A percentile compares a stretch with the other conserved stretches of the same genome.
Conservation (phyloP, 2,888 invertebrate species). For the Pheosia gnoma region DNA sequence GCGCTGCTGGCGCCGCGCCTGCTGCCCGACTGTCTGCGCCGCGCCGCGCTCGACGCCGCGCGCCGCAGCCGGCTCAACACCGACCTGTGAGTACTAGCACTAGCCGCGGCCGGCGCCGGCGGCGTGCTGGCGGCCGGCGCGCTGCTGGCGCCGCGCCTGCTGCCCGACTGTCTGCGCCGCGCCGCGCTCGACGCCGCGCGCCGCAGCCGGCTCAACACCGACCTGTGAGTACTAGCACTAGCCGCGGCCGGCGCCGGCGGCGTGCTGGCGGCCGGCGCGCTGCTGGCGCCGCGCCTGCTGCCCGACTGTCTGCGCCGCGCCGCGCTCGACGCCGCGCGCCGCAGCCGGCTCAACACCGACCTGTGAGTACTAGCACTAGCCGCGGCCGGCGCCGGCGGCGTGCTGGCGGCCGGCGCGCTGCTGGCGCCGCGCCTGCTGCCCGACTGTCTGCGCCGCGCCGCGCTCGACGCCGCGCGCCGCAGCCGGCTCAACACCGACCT, state of each 20-base stretch:
- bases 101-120: slow-evolving; percentile 27
- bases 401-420: slow-evolving; percentile 86
- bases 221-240: slow-evolving; percentile 40
- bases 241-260: slow-evolving; percentile 32
- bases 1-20: slow-evolving; percentile 86
- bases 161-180: slow-evolving; percentile 72
- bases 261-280: slow-evolving; percentile 86
- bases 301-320: slow-evolving; percentile 80
- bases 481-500: slow-evolving; percentile 46
- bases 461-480: slow-evolving; percentile 62
- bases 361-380: slow-evolving; percentile 35
- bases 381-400: slow-evolving; percentile 36
- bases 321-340: slow-evolving; percentile 82
- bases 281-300: slow-evolving; percentile 82
- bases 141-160: slow-evolving; percentile 85
- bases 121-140: slow-evolving; percentile 84
- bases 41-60: slow-evolving; percentile 86
- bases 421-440: slow-evolving; percentile 81
- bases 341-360: slow-evolving; percentile 45
- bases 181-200: slow-evolving; percentile 85
- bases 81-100: slow-evolving; percentile 44
- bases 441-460: slow-evolving; percentile 86
- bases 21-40: slow-evolving; percentile 61
- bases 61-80: slow-evolving; percentile 41
- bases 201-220: slow-evolving; percentile 42